Percentiles rank a stretch among this genome's conserved stretches.
These are phyloP conservation scores for Varroa destructor DNA, from an alignment of 1,140 invertebrate genomes.

Conservation along the genomic window DNA sequence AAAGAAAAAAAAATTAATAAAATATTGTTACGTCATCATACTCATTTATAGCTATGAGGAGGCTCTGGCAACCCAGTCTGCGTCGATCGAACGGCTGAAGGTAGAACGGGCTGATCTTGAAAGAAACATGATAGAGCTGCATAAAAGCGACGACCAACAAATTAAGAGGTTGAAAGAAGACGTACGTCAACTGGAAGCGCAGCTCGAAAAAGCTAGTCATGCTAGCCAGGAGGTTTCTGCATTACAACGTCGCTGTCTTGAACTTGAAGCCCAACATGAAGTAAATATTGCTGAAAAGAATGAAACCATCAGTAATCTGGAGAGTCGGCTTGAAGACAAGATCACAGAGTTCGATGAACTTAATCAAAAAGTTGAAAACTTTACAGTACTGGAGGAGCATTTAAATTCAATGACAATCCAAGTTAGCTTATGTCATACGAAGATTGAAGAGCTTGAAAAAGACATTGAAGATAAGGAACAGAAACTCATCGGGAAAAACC, in stretches of 20 bases:
- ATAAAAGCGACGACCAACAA: neutral
- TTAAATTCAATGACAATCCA: neutral
- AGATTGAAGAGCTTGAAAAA: neutral
- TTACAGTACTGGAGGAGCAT: neutral
- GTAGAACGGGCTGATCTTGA: neutral
- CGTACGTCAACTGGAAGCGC: neutral
- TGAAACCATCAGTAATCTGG: neutral
- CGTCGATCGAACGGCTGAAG: constrained; percentile 1
- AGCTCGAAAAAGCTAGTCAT: neutral
- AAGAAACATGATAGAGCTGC: neutral
- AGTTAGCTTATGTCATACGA: neutral
- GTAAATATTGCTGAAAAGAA: neutral
- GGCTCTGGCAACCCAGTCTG: neutral
- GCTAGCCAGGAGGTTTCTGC: neutral
- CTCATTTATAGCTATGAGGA: neutral
- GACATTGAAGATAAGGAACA: constrained; percentile 4
- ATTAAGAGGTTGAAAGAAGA: neutral
- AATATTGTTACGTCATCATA: too few relatives aligned
- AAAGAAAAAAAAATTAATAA: too few relatives aligned
- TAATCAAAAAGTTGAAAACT: neutral
- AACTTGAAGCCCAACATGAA: neutral
- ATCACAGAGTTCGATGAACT: neutral
- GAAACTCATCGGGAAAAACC: constrained; percentile 8
- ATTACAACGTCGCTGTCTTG: neutral
- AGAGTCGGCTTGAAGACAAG: neutral